Conservation (phyloP, 2,888 invertebrate species). For the Drosophila parthenogenetica region DNA sequence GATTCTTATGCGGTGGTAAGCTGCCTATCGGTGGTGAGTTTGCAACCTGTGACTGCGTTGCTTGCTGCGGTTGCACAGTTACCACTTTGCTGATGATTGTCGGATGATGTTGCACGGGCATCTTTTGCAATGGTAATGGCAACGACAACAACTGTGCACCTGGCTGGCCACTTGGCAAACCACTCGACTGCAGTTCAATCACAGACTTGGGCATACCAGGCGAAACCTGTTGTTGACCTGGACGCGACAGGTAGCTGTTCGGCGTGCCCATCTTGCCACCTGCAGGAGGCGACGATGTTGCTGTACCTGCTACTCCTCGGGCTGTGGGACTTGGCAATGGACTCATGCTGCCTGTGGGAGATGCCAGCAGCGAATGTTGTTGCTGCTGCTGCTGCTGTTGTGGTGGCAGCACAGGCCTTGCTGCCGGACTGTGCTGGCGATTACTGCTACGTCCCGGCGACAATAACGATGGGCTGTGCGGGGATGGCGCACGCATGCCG, state of each 20-base stretch:
- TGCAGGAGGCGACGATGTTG: constrained; percentile 58
- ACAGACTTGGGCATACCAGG: constrained; percentile 82
- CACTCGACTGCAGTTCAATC: constrained; percentile 66
- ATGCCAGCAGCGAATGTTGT: constrained; percentile 55
- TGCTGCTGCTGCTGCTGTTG: constrained; percentile 52
- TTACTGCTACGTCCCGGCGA: constrained; percentile 73
- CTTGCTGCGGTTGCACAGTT: constrained; percentile 82
- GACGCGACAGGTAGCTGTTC: constrained; percentile 61
- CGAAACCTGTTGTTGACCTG: constrained; percentile 35
- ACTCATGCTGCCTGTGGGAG: constrained; percentile 64
- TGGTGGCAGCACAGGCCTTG: constrained; percentile 29
- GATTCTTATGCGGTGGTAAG: constrained; percentile 63
- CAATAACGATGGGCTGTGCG: constrained; percentile 83
- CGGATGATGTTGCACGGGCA: constrained; percentile 76
- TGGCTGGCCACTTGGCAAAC: background rate
- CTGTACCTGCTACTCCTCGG: constrained; percentile 69
- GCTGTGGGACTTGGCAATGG: constrained; percentile 84
- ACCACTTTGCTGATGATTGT: constrained; percentile 83
- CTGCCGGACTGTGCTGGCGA: constrained; percentile 70
- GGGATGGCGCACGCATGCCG: constrained; percentile 82
- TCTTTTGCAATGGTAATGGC: constrained; percentile 78
- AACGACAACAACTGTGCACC: constrained; percentile 67
- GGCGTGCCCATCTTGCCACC: constrained; percentile 67
- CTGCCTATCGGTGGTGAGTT: constrained; percentile 61
- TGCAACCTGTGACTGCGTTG: constrained; percentile 72